A percentile compares a stretch with the other conserved stretches of the same genome.
phyloP scores from a whole-genome alignment of 2,888 invertebrate genomes.

The Chrysotoxum bicinctum region DNA sequence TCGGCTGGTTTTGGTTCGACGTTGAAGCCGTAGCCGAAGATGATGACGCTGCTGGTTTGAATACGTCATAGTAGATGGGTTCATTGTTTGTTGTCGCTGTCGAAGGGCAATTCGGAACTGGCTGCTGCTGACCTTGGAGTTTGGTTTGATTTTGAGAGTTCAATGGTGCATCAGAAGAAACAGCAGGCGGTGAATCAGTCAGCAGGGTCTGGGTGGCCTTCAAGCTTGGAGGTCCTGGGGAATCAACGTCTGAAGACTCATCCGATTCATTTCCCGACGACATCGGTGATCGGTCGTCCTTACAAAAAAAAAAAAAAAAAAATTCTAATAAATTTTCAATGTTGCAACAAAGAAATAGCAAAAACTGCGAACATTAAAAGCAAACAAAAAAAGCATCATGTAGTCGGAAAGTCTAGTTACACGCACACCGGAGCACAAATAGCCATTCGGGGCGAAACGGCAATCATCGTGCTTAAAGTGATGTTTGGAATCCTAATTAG shows the following conservation, averaged over 20 bases:
- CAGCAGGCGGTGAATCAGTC: conserved; percentile 48
- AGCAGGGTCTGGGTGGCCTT: conserved; percentile 64
- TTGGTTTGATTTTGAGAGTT: conserved; percentile 35
- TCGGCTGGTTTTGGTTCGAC: conserved; percentile 56
- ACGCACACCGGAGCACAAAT: conserved; percentile 35
- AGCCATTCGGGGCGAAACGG: conserved; percentile 60
- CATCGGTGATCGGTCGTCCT: conserved; percentile 80
- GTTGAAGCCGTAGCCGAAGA: conserved; percentile 5
- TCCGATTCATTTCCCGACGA: conserved; percentile 80
- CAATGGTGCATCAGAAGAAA: conserved; percentile 18
- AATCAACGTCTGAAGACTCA: conserved; percentile 80
- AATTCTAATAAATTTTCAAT: conserved; percentile 35
- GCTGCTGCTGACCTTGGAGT: conserved; percentile 65
- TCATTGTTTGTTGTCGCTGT: conserved; percentile 35
- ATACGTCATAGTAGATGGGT: conserved; percentile 51
- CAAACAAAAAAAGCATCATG: conserved; percentile 11
- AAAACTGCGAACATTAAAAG: background rate
- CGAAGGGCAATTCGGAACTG: conserved; percentile 31
- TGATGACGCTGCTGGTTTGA: conserved; percentile 44
- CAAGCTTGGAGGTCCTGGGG: conserved; percentile 75
- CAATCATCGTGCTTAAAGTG: conserved; percentile 71
- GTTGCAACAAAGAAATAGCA: conserved; percentile 1
- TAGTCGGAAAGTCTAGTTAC: conserved; percentile 52
- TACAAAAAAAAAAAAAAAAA: conserved; percentile 46
- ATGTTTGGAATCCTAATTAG: conserved; percentile 74